Percentiles rank a stretch among this genome's conserved stretches.
These are phyloP conservation scores for Tipula lateralis DNA, from an alignment of 2,888 invertebrate genomes.

Conservation along the genomic window DNA sequence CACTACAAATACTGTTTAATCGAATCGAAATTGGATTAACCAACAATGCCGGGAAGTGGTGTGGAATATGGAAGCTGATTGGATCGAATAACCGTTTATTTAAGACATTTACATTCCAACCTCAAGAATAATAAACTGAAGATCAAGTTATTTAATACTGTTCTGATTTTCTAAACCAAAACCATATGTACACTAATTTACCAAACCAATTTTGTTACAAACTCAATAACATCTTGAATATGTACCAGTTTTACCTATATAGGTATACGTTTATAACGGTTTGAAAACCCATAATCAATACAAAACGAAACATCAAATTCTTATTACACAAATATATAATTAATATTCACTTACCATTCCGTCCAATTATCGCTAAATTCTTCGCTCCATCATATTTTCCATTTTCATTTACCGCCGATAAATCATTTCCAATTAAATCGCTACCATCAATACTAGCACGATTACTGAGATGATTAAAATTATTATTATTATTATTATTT, in stretches of 20 bases:
- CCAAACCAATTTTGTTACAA: neutral
- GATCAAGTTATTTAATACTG: too few relatives aligned
- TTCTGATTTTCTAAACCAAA: too few relatives aligned
- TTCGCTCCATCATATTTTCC: neutral
- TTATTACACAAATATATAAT: neutral
- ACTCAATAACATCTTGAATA: too few relatives aligned
- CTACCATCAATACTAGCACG: neutral
- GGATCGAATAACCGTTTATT: too few relatives aligned
- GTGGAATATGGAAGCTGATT: too few relatives aligned
- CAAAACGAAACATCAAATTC: neutral
- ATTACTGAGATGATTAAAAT: conserved; percentile 13
- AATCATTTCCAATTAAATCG: conserved; percentile 12
- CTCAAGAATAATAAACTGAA: too few relatives aligned
- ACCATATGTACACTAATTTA: neutral
- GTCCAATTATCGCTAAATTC: conserved; percentile 36
- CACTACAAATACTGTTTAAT: too few relatives aligned
- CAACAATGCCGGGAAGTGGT: too few relatives aligned
- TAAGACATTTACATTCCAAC: too few relatives aligned
- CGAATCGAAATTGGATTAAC: too few relatives aligned
- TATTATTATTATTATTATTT: conserved; percentile 3
- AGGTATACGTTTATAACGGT: neutral
- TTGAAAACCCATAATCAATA: neutral
- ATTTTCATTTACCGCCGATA: conserved; percentile 20
- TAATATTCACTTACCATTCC: conserved; percentile 37
- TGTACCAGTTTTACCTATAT: too few relatives aligned